phyloP scores from a whole-genome alignment of 2,113 vertebrate genomes.

The Tyto alba region DNA sequence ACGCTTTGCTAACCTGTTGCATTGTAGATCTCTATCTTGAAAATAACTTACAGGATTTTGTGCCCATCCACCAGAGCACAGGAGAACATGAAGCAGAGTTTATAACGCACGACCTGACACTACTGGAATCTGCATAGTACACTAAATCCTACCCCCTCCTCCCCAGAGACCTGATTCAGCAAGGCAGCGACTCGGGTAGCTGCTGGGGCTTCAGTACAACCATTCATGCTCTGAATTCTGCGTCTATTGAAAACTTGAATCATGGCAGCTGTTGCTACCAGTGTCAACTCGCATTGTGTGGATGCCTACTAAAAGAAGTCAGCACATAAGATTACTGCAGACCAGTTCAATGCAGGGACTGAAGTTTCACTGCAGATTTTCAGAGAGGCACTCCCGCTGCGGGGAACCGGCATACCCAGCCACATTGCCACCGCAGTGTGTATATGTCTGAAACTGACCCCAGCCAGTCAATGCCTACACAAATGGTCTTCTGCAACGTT shows the following conservation, averaged over 20 bases:
- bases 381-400: rapidly evolving
- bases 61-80: not conserved
- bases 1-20: not conserved
- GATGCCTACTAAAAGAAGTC: not conserved
- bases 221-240: not conserved
- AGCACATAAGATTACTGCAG: not conserved
- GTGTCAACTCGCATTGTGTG: too few species aligned
- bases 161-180: not conserved
- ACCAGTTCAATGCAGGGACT: not conserved
- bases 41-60: not conserved
- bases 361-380: not conserved
- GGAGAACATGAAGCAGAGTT: not conserved
- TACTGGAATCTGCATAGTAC: not conserved
- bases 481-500: not conserved
- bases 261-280: not conserved
- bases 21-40: not conserved
- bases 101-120: not conserved
- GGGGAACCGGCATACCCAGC: not conserved
- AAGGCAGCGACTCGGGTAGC: not conserved
- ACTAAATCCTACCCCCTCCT: not conserved
- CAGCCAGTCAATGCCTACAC: not conserved
- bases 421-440: rapidly evolving
- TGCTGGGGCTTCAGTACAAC: not conserved
- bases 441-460: rapidly evolving
- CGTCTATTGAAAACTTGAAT: not conserved